These are phyloP conservation scores for Brenthis daphne DNA, from an alignment of 2,888 invertebrate genomes.

Conservation along the genomic window DNA sequence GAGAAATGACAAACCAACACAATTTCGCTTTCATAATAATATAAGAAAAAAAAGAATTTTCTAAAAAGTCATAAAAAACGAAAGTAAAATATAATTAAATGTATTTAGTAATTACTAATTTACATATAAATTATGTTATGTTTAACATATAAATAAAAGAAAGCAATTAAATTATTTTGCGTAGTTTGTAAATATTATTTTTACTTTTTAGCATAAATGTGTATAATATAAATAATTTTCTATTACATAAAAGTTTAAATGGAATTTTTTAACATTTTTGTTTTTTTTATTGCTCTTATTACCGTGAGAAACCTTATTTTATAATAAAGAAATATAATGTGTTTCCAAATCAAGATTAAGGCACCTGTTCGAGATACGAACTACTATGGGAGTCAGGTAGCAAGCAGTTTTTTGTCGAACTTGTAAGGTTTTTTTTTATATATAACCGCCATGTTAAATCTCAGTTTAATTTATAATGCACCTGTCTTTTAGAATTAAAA, in stretches of 20 bases:
- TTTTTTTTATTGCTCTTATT: constrained; percentile 27
- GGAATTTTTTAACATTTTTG: background rate
- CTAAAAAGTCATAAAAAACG: no score
- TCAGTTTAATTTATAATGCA: constrained; percentile 22
- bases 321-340: constrained; percentile 46
- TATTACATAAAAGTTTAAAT: no score
- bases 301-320: constrained; percentile 65
- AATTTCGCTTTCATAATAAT: no score
- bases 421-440: constrained; percentile 19
- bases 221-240: no score
- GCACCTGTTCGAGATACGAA: constrained; percentile 43
- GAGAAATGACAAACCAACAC: no score
- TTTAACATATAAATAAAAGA: background rate
- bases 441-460: constrained; percentile 19
- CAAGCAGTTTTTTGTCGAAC: constrained; percentile 49
- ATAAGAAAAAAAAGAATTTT: no score
- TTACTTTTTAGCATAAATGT: no score
- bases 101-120: no score
- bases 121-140: no score
- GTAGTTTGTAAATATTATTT: no score
- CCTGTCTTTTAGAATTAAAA: constrained; percentile 26
- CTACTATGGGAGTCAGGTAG: constrained; percentile 67
- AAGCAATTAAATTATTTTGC: no score
- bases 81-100: no score
- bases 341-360: constrained; percentile 54